Evolutionary conservation across 1,140 invertebrate species (phyloP).

Genomic region (Arctopsyche grandis): DNA sequence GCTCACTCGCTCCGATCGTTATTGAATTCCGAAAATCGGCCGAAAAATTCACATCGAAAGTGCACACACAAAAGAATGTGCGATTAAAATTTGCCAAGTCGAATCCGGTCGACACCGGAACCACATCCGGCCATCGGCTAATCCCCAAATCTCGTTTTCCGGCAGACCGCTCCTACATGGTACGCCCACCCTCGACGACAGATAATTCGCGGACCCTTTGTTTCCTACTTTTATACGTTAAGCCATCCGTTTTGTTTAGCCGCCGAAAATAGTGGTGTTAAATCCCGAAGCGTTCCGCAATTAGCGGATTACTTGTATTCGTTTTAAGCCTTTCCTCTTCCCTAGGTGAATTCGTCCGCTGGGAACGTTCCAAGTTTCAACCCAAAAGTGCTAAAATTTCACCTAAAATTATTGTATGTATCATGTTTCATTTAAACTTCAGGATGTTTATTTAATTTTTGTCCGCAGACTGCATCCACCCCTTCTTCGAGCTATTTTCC

Average conservation of each 20-base stretch:
- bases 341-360: background rate
- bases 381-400: too few species aligned
- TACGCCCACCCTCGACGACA: background rate
- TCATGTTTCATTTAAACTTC: too few species aligned
- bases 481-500: too few species aligned
- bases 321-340: constrained; percentile 3
- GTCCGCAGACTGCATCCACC: too few species aligned
- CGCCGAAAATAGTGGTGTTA: background rate
- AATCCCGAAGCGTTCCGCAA: background rate
- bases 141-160: constrained; percentile 9
- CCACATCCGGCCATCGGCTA: background rate
- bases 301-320: constrained; percentile 3
- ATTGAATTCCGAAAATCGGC: background rate
- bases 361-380: background rate
- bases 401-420: too few species aligned
- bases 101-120: too few species aligned
- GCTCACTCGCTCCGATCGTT: too few species aligned
- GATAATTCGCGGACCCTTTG: background rate
- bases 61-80: background rate
- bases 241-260: background rate
- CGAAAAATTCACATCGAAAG: background rate
- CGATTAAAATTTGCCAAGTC: too few species aligned
- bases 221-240: background rate
- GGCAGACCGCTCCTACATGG: background rate
- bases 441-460: too few species aligned